phyloP scores from a whole-genome alignment of 2,888 invertebrate genomes.

The Chloroclystis v-ata region DNA sequence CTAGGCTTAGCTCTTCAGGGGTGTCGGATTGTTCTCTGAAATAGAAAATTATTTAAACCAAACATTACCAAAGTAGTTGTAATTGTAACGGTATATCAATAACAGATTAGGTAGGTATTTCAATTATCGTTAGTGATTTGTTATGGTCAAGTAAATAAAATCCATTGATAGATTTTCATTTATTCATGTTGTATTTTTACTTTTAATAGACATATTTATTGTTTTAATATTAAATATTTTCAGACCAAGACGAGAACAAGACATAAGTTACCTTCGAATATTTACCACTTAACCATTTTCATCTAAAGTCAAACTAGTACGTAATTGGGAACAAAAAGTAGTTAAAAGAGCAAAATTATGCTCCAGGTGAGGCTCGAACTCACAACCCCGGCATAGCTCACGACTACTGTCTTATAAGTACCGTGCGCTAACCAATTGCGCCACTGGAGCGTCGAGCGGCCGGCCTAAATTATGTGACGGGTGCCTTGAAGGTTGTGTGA shows the following conservation, averaged over 20 bases:
- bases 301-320: too few relatives aligned
- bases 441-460: conserved; percentile 93
- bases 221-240: too few relatives aligned
- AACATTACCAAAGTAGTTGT: too few relatives aligned
- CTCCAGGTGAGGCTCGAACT: conserved; percentile 99
- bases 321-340: conserved; percentile 7
- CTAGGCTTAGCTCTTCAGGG: conserved; percentile 81
- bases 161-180: too few relatives aligned
- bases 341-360: conserved; percentile 54
- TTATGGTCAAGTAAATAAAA: too few relatives aligned
- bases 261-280: too few relatives aligned
- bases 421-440: conserved; percentile 99
- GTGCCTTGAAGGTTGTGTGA: background rate
- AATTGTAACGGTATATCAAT: background rate
- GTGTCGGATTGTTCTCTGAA: conserved; percentile 31
- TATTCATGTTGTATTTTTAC: too few relatives aligned
- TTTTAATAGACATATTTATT: too few relatives aligned
- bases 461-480: conserved; percentile 8
- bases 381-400: conserved; percentile 99
- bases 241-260: too few relatives aligned
- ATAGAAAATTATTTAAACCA: background rate
- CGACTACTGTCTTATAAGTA: conserved; percentile 99
- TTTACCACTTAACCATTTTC: too few relatives aligned
- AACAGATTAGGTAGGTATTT: background rate
- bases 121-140: too few relatives aligned